Evolutionary conservation across 2,888 invertebrate species (phyloP).

Genomic region (Harpagoxenus sublaevis): DNA sequence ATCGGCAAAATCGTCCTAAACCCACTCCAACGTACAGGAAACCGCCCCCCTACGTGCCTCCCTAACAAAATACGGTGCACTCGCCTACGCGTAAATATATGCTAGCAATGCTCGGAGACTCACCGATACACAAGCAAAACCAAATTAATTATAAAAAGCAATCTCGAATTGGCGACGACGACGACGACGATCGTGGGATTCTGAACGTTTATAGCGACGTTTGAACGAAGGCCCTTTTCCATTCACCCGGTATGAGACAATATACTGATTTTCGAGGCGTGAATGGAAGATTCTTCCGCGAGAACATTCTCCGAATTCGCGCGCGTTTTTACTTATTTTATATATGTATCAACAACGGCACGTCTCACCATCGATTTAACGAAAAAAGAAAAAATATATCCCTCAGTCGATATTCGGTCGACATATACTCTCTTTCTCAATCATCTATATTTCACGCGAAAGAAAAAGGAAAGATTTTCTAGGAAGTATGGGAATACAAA

Average conservation of each 20-base stretch:
- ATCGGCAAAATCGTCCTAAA: conserved; percentile 92
- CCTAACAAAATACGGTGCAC: conserved; percentile 89
- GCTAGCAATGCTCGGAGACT: conserved; percentile 85
- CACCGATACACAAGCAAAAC: conserved; percentile 82
- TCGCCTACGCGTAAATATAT: conserved; percentile 85
- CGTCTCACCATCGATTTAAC: conserved; percentile 23
- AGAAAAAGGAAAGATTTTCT: conserved; percentile 66
- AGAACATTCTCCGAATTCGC: conserved; percentile 53
- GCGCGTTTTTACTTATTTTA: conserved; percentile 73
- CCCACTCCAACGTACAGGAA: conserved; percentile 97
- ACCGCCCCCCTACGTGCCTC: conserved; percentile 98
- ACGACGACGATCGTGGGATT: conserved; percentile 65
- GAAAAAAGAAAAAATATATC: conserved; percentile 7
- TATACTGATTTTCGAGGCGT: conserved; percentile 25
- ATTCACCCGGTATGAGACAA: conserved; percentile 60
- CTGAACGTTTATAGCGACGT: conserved; percentile 72
- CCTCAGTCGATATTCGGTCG: conserved; percentile 30
- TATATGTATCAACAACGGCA: conserved; percentile 49
- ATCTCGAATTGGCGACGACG: conserved; percentile 61
- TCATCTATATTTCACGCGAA: conserved; percentile 62
- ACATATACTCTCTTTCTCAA: conserved; percentile 54
- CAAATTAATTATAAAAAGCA: conserved; percentile 76
- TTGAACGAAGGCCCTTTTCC: conserved; percentile 61
- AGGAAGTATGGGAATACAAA: conserved; percentile 76
- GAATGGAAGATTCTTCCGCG: conserved; percentile 42